phyloP scores from a whole-genome alignment of 30 jellyfish, hydroid and myxozoan species.

The Sanderia malayensis region DNA sequence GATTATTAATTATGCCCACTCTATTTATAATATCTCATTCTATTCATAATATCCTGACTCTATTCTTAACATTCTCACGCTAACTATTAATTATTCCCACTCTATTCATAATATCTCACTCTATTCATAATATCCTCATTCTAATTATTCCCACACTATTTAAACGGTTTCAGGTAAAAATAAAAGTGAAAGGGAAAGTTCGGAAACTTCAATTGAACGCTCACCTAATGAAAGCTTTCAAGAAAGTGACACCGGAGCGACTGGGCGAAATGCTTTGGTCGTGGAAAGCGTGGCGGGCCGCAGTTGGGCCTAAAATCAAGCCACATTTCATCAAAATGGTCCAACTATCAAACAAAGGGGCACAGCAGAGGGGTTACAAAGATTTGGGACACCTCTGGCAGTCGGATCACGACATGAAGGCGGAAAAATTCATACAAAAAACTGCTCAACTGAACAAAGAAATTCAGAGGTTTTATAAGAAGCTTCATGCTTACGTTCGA shows the following conservation, averaged over 20 bases:
- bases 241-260: slow-evolving; percentile 33
- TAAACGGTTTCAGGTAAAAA: too few species aligned
- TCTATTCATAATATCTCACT: too few species aligned
- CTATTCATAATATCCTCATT: too few species aligned
- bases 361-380: slow-evolving; percentile 78
- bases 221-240: slow-evolving; percentile 67
- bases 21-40: too few species aligned
- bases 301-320: slow-evolving; percentile 71
- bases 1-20: too few species aligned
- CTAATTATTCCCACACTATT: too few species aligned
- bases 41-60: too few species aligned
- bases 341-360: slow-evolving; percentile 79
- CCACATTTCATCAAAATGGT: slow-evolving; percentile 65
- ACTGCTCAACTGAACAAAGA: slow-evolving; percentile 42
- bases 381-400: slow-evolving; percentile 82
- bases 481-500: slow-evolving; percentile 80
- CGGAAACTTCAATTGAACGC: slow-evolving; percentile 64
- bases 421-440: slow-evolving; percentile 45
- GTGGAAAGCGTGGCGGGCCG: slow-evolving; percentile 84
- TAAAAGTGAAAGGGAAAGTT: too few species aligned
- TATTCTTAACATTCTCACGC: too few species aligned
- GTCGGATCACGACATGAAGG: slow-evolving; percentile 72
- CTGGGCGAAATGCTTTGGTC: slow-evolving; percentile 62
- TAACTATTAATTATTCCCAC: too few species aligned
- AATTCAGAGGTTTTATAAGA: slow-evolving; percentile 61